Evolutionary conservation across 2,888 invertebrate genomes (phyloP).

Genomic region (Drosophila hamatofila): DNA sequence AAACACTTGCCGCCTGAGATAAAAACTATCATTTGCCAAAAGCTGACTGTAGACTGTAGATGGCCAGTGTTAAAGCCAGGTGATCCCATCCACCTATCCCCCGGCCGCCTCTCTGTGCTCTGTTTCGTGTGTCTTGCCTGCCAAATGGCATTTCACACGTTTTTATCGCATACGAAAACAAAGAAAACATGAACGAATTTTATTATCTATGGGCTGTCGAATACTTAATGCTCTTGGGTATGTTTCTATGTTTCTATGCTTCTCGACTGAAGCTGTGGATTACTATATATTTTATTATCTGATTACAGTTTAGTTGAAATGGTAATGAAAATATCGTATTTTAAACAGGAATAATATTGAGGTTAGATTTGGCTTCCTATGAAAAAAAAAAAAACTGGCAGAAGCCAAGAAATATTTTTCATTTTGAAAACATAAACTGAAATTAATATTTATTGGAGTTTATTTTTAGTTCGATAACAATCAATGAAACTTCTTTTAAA

Average conservation of each 20-base stretch:
- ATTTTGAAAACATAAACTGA: not conserved
- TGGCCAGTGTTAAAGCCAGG: conserved; percentile 47
- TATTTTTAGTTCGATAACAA: too few relatives aligned
- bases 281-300: not conserved
- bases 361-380: not conserved
- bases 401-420: not conserved
- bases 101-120: conserved; percentile 10
- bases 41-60: conserved; percentile 69
- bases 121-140: conserved; percentile 45
- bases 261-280: not conserved
- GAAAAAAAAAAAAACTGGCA: too few relatives aligned
- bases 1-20: conserved; percentile 72
- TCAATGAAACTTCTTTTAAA: too few relatives aligned
- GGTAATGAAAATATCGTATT: not conserved
- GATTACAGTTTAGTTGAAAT: not conserved
- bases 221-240: conserved; percentile 24
- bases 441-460: not conserved
- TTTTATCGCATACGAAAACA: conserved; percentile 63
- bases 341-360: not conserved
- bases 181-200: conserved; percentile 22
- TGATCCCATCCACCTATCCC: conserved; percentile 11
- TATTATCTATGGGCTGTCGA: conserved; percentile 18
- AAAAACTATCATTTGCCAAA: conserved; percentile 82
- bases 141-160: conserved; percentile 79
- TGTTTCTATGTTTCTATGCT: too few relatives aligned